Evolutionary conservation across 2,797 vertebrate genomes (phyloP).

Genomic region (Cossypha heuglini): DNA sequence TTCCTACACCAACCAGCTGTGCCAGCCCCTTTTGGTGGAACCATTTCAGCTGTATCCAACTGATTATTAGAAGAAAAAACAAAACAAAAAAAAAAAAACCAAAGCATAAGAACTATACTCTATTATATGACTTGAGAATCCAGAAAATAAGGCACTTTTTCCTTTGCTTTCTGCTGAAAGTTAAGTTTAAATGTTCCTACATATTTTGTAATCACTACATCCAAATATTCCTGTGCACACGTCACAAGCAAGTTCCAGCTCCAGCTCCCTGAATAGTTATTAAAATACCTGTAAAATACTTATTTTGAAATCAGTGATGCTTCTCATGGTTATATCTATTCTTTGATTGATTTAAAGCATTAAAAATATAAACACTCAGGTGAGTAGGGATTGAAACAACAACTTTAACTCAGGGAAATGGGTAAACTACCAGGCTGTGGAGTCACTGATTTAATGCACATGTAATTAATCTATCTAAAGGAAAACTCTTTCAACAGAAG

Average conservation of each 20-base stretch:
- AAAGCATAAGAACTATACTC: accelerated
- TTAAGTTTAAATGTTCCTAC: neutral
- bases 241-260: neutral
- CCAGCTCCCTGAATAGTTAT: neutral
- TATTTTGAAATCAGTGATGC: neutral
- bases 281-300: neutral
- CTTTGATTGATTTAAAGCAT: neutral
- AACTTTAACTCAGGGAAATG: accelerated
- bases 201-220: neutral
- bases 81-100: neutral
- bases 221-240: neutral
- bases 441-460: neutral
- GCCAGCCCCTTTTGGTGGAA: neutral
- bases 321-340: neutral
- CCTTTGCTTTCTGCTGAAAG: neutral
- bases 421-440: neutral
- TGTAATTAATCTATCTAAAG: neutral
- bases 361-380: neutral
- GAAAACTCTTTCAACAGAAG: neutral
- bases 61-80: neutral
- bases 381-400: neutral
- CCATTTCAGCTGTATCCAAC: neutral
- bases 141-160: neutral
- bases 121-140: neutral
- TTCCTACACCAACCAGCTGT: neutral